Percentiles rank a stretch among this genome's conserved stretches.
Conservation (phyloP, 2,113 vertebrate species). For the Gyps fulvus region DNA sequence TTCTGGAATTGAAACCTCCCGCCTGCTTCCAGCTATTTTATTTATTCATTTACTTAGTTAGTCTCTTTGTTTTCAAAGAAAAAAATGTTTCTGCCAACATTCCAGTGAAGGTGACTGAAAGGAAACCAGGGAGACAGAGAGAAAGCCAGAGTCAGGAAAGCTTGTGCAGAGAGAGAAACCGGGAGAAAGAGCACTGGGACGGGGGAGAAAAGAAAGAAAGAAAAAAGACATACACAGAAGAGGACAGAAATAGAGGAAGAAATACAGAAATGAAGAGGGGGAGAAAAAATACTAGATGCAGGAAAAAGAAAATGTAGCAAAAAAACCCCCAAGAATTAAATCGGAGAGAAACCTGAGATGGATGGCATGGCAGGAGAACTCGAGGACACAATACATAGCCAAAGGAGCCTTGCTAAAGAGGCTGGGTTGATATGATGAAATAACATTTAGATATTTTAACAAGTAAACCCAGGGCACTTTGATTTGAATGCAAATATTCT, state of each 20-base stretch:
- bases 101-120: conserved; percentile 49
- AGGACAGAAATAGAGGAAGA: neutral
- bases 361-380: neutral
- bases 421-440: neutral
- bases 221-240: neutral
- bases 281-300: neutral
- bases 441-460: neutral
- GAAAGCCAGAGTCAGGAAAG: neutral
- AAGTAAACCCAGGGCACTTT: neutral
- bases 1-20: neutral
- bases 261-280: neutral
- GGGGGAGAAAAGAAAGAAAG: neutral
- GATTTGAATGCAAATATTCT: neutral
- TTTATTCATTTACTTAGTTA: conserved; percentile 42
- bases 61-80: conserved; percentile 45
- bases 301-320: neutral
- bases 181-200: neutral
- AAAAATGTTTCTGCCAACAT: conserved; percentile 44
- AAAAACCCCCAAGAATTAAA: neutral
- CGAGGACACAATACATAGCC: neutral
- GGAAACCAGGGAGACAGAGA: conserved; percentile 34
- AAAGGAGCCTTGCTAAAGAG: neutral
- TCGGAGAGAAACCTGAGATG: neutral
- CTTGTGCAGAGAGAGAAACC: neutral
- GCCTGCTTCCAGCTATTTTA: conserved; percentile 30